phyloP scores from a whole-genome alignment of 2,888 invertebrate genomes.

The Leucoptera coffeella region DNA sequence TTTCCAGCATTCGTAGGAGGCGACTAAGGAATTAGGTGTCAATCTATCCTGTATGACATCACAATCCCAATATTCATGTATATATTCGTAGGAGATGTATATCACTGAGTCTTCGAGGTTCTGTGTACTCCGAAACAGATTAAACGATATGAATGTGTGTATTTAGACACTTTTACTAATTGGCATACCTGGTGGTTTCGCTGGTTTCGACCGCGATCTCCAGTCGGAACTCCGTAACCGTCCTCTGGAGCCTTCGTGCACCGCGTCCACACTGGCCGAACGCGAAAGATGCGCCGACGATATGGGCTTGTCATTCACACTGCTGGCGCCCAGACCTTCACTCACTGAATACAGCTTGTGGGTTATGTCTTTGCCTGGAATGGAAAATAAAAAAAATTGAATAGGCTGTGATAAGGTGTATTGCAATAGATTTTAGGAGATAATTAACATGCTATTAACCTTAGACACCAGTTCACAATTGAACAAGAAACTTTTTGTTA shows the following conservation, averaged over 20 bases:
- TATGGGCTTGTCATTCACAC: conserved; percentile 14
- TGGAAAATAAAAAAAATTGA: conserved; percentile 2
- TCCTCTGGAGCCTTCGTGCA: conserved; percentile 71
- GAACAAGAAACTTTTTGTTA: no score
- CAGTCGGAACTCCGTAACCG: conserved; percentile 63
- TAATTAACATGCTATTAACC: no score
- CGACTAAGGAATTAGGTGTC: no score
- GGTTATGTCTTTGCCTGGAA: conserved; percentile 72
- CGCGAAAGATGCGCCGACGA: conserved; percentile 51
- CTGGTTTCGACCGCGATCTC: conserved; percentile 23
- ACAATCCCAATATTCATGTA: no score
- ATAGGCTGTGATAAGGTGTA: conserved; percentile 2
- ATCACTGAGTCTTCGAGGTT: no score
- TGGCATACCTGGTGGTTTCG: conserved; percentile 9
- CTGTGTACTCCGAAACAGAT: no score
- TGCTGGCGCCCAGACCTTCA: conserved; percentile 58
- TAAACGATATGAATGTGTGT: no score
- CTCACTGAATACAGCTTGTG: conserved; percentile 78
- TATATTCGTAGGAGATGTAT: no score
- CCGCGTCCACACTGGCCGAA: conserved; percentile 72
- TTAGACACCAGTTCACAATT: no score
- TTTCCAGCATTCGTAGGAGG: no score
- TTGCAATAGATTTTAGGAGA: neutral
- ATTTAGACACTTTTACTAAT: no score
- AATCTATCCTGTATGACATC: no score